Base-by-base conservation (phyloP, 2,797 vertebrate genomes). In the Anabacerthia variegaticeps region DNA sequence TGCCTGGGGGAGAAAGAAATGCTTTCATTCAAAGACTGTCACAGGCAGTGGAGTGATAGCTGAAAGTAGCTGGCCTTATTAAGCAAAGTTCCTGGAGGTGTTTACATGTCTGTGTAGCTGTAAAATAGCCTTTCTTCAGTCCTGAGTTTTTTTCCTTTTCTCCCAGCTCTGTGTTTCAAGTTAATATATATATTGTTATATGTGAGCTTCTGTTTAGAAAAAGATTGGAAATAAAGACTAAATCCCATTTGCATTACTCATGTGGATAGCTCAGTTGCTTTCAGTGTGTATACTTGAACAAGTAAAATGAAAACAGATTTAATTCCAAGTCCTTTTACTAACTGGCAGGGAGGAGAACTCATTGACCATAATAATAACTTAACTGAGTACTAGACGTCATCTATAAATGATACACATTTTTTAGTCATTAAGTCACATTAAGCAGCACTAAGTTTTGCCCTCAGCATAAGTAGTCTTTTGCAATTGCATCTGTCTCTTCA, bases 371-470 rank as follows among this genome's bases (percentile, higher is more conserved):
- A 92, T 91, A 89, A 75, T 76, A 88, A 78, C 62, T 93, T 92
- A 85, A 85, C 44, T 56, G 73, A 78, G 44, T 92, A 73, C 20
- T 92, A 81, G 67, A 88, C 91, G 71, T 81, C 77, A 27, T 91
- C 85, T 93, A 62, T 93, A 93, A 96, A 92, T 81, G 69, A 86
- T 81, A 69, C 51, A 55, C 76, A 88, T 93, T 73, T 85, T 92
- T 88, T 61, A 88, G 62, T 80, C 93, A 92, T 93, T 97, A 94
- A 96, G 90, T 84, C 80, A 93, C 61, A 83, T 91, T 86, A 93
- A 68, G 56, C 62, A 84, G 63, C 85, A 62, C 55, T 55, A 91
- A 93, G 77, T 94, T 97, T 93, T 92, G 71, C 89, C 96, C 59
- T 89, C 65, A 91, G 89, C 46, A 18, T 81, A 85, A 91, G 89